Base-by-base conservation (phyloP, 2,113 vertebrate species). In the Eclectus roratus region DNA sequence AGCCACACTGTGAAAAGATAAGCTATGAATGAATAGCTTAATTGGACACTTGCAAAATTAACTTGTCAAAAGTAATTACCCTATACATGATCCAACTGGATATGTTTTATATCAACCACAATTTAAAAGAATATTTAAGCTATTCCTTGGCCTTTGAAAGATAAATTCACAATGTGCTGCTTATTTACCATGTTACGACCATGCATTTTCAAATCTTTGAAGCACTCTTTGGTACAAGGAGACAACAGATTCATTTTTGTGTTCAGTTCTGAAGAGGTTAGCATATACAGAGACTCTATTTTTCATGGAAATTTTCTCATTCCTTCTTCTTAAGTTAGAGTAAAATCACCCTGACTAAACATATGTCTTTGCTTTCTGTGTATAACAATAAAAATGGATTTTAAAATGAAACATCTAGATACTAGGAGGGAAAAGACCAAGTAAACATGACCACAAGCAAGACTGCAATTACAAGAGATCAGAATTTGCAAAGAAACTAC, bases 1-100 rank as follows among this genome's bases (percentile, higher is more conserved):
- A 97, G 95, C 77, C 90, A 91, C 66, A 55, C 85, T 77, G 79
- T 94, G 96, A 97, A 96, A 86, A 96, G 93, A 96, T 94, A 97
- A 96, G 82, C 94, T 91, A 91, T 91, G 86, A 97, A 85, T 69
- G 60, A 85, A 88, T 44, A 80, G 50, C 41, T 46, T 91, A 95
- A 93, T 76, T 88, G 94, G 91, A 92, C 74, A 93, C 55, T 96
- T 89, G 77, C 76, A 92, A 96, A 96, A 97, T 91, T 83, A 95
- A 92, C 88, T 92, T 97, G 96, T 94, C 93, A 91, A 71, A 94
- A 96, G 63, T 87, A 93, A 89, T 93, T 92, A 93, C 64, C 78
- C 72, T 74, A 83, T 53, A 86, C 33, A 74, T 81, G 93, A 95
- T 86, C 77, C 83, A 94, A 84, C 46, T 76, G 44, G 64, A 88